Conservation (phyloP, 2,797 vertebrate species). For the Anguilla marmorata region DNA sequence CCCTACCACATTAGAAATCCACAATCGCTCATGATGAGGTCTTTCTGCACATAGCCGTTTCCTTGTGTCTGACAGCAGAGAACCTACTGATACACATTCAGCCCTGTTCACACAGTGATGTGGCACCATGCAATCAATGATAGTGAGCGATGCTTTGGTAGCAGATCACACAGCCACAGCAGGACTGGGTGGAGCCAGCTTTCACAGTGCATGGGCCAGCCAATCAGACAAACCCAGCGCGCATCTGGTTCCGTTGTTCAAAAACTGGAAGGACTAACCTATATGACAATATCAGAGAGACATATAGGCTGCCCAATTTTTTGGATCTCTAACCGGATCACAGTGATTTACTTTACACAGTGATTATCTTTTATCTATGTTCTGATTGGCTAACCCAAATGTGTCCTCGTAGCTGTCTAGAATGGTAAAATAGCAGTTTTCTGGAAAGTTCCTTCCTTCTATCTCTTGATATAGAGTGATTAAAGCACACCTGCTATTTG, state of each 20-base stretch:
- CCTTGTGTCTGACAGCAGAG: background rate
- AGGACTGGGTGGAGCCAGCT: background rate
- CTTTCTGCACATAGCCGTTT: background rate
- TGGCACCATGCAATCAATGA: background rate
- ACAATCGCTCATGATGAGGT: background rate
- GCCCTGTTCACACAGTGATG: background rate
- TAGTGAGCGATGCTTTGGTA: background rate
- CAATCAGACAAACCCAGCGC: background rate
- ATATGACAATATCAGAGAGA: background rate
- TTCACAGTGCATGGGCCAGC: background rate
- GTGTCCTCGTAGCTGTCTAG: background rate
- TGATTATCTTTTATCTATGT: conserved; percentile 2
- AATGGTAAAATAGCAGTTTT: background rate
- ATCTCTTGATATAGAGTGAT: conserved; percentile 8
- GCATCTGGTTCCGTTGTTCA: background rate
- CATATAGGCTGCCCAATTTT: background rate
- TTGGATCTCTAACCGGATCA: background rate
- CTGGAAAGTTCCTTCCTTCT: background rate
- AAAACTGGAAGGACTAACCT: background rate
- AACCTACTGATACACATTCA: background rate
- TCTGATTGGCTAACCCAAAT: background rate
- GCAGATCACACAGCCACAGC: background rate
- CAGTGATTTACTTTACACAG: background rate
- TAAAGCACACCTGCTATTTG: background rate
- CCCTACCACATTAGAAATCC: background rate